Conservation (phyloP, 2,888 invertebrate species). For the Mythimna impura region DNA sequence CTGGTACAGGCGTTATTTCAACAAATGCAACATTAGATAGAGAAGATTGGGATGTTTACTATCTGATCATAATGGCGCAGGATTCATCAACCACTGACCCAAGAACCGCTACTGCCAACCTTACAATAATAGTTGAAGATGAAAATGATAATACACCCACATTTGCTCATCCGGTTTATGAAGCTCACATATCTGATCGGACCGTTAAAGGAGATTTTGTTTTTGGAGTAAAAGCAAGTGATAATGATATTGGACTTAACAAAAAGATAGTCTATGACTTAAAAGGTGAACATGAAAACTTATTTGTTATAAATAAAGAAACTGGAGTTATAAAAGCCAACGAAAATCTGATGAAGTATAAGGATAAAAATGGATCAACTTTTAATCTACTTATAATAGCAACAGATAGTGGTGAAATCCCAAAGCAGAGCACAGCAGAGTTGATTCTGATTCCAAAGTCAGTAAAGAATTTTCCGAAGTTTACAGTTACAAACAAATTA, state of each 20-base stretch:
- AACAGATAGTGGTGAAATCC: conserved; percentile 93
- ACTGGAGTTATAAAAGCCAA: conserved; percentile 97
- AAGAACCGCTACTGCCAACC: conserved; percentile 94
- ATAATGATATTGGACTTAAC: conserved; percentile 95
- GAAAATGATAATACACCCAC: conserved; percentile 96
- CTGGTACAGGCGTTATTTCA: conserved; percentile 94
- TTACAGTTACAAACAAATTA: conserved; percentile 92
- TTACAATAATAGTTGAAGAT: conserved; percentile 95
- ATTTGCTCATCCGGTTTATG: conserved; percentile 94
- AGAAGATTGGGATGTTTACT: conserved; percentile 94
- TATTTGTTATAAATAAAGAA: conserved; percentile 94
- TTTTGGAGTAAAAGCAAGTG: conserved; percentile 96
- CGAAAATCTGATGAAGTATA: conserved; percentile 91
- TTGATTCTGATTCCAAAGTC: conserved; percentile 94
- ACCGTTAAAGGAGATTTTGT: conserved; percentile 96
- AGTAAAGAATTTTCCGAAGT: conserved; percentile 94
- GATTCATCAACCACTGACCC: conserved; percentile 97
- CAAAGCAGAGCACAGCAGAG: conserved; percentile 93
- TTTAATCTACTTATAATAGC: conserved; percentile 95
- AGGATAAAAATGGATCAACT: conserved; percentile 89
- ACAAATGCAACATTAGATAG: conserved; percentile 94
- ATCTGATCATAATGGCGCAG: conserved; percentile 96
- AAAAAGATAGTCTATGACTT: conserved; percentile 95
- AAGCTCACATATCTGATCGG: conserved; percentile 95
- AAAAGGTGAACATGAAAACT: conserved; percentile 93